These are phyloP conservation scores for Cottoperca gobio DNA, from an alignment of 2,797 vertebrate species.

Conservation along the genomic window DNA sequence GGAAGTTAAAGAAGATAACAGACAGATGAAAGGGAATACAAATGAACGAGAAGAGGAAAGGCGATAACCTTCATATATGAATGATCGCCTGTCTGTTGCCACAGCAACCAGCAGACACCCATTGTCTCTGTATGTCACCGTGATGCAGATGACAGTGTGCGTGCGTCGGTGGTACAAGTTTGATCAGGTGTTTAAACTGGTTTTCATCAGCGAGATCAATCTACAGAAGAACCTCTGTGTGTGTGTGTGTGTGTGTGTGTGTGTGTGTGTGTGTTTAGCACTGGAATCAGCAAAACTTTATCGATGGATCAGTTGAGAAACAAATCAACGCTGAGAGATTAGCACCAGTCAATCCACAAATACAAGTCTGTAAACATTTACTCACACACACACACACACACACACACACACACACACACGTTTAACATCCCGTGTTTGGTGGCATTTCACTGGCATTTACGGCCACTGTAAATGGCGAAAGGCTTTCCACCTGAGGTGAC, in stretches of 20 bases:
- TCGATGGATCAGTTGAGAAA: constrained; percentile 37
- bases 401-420: not conserved
- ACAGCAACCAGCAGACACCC: constrained; percentile 41
- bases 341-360: constrained; percentile 22
- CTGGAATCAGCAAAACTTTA: constrained; percentile 38
- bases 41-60: not conserved
- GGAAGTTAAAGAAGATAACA: constrained; percentile 6
- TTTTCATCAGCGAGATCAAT: constrained; percentile 30
- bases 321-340: constrained; percentile 47
- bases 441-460: constrained; percentile 65
- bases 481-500: constrained; percentile 54
- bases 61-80: constrained; percentile 32
- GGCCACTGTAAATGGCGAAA: constrained; percentile 30
- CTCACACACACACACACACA: not conserved
- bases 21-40: constrained; percentile 28
- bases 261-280: constrained; percentile 4
- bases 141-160: constrained; percentile 16
- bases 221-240: not conserved
- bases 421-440: constrained; percentile 44
- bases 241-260: constrained; percentile 2
- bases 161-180: not conserved
- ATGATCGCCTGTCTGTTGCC: constrained; percentile 42
- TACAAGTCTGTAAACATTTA: constrained; percentile 14
- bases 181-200: constrained; percentile 38
- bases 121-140: constrained; percentile 13